Conservation (phyloP, 2,888 invertebrate species). For the Amphiduros pacificus region DNA sequence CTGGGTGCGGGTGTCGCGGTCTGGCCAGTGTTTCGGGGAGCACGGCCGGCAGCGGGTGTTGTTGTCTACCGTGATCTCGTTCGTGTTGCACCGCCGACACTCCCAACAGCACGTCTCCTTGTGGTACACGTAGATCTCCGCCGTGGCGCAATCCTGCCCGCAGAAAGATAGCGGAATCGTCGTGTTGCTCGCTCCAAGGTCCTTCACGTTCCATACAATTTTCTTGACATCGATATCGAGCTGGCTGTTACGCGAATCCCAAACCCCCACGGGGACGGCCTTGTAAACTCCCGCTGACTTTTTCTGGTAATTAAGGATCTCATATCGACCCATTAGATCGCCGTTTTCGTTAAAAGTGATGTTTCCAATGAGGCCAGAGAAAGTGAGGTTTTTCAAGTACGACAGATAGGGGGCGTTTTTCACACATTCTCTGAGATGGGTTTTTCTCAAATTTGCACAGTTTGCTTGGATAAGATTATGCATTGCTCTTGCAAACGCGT, state of each 20-base stretch:
- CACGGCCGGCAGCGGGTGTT: constrained; percentile 40
- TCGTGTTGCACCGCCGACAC: constrained; percentile 41
- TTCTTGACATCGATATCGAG: constrained; percentile 30
- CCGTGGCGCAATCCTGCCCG: constrained; percentile 27
- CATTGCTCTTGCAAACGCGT: constrained; percentile 29
- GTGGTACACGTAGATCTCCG: constrained; percentile 41
- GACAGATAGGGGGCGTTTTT: constrained; percentile 30
- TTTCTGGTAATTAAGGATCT: constrained; percentile 38
- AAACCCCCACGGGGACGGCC: constrained; percentile 33
- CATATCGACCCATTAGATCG: constrained; percentile 41
- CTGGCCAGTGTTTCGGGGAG: constrained; percentile 31
- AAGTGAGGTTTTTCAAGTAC: constrained; percentile 35
- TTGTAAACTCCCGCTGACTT: constrained; percentile 8
- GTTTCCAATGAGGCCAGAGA: constrained; percentile 38
- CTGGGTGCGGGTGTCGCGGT: constrained; percentile 6
- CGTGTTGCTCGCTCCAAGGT: neutral
- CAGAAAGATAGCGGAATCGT: constrained; percentile 24
- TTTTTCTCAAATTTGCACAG: constrained; percentile 25
- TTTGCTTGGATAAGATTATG: constrained; percentile 30
- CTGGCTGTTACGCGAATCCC: constrained; percentile 36
- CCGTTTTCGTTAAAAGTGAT: constrained; percentile 45
- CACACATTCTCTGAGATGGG: constrained; percentile 31
- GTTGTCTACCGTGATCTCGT: constrained; percentile 41
- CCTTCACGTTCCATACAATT: constrained; percentile 23
- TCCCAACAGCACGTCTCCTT: constrained; percentile 49